Conservation (phyloP, 2,113 vertebrate species). For the Strigops habroptila region DNA sequence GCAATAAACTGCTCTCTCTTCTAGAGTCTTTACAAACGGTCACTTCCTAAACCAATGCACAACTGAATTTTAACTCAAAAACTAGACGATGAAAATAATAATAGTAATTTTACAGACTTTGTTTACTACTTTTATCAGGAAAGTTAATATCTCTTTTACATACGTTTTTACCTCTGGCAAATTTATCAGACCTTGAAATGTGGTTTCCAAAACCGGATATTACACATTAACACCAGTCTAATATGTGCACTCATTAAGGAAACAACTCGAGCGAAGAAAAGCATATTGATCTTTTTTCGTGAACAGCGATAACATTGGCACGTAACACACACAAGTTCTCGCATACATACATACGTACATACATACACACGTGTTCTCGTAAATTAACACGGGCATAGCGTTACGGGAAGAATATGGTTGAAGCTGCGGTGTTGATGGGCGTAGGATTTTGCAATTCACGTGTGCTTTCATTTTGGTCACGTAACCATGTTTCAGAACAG, state of each 20-base stretch:
- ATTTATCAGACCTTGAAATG: conserved; percentile 18
- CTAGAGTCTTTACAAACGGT: neutral
- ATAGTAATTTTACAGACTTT: neutral
- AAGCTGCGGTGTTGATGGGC: neutral
- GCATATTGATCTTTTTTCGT: neutral
- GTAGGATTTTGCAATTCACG: conserved; percentile 23
- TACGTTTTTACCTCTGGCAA: neutral
- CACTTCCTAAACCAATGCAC: neutral
- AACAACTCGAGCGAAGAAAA: conserved; percentile 27
- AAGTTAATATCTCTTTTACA: neutral
- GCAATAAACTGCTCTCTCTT: neutral
- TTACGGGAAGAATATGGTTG: conserved; percentile 59
- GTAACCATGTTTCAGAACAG: conserved; percentile 1
- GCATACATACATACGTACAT: neutral
- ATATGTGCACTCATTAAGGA: neutral
- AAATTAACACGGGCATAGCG: neutral
- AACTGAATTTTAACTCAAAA: neutral
- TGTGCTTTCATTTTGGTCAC: conserved; percentile 48
- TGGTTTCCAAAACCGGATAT: conserved; percentile 49
- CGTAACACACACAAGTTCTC: neutral
- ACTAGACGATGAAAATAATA: neutral
- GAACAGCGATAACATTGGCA: neutral
- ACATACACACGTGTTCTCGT: conserved; percentile 54
- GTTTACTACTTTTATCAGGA: neutral
- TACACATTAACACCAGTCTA: conserved; percentile 16